Conservation (phyloP, 2,797 vertebrate species). For the Spheniscus humboldti region DNA sequence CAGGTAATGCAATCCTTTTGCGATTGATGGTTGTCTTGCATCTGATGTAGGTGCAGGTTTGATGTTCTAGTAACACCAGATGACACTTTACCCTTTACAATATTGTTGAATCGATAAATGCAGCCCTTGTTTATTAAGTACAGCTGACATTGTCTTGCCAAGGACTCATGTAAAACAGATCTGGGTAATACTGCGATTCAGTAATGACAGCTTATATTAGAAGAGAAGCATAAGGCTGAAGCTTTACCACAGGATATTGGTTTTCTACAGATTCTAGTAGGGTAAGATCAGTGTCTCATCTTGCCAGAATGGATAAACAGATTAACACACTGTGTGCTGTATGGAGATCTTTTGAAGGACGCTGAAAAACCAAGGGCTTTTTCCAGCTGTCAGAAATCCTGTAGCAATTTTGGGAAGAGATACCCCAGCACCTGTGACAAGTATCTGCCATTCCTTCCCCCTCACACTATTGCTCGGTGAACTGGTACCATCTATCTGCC, state of each 20-base stretch:
- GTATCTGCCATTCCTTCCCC: background rate
- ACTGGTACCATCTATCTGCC: background rate
- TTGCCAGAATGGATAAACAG: background rate
- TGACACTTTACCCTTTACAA: slow-evolving; percentile 61
- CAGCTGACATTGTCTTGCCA: slow-evolving; percentile 54
- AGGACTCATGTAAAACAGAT: slow-evolving; percentile 58
- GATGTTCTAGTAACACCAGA: slow-evolving; percentile 54
- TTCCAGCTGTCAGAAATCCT: background rate
- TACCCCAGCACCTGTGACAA: background rate
- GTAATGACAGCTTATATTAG: slow-evolving; percentile 33
- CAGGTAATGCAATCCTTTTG: background rate
- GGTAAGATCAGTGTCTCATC: slow-evolving; percentile 12
- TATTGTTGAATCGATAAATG: slow-evolving; percentile 51
- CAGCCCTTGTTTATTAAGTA: slow-evolving; percentile 62
- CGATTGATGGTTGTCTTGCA: slow-evolving; percentile 48
- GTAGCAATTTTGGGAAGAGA: background rate
- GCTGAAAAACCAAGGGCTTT: background rate
- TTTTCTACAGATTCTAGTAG: slow-evolving; percentile 31
- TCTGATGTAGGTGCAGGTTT: slow-evolving; percentile 52
- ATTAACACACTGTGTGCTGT: background rate
- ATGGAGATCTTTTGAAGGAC: background rate
- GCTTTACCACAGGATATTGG: slow-evolving; percentile 58
- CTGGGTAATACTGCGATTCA: slow-evolving; percentile 22
- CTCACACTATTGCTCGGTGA: background rate
- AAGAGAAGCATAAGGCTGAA: slow-evolving; percentile 24